Evolutionary conservation across 2,888 invertebrate species (phyloP), one percentile per base, ranked within the genome.

Genomic region (Ectemnius cavifrons): DNA sequence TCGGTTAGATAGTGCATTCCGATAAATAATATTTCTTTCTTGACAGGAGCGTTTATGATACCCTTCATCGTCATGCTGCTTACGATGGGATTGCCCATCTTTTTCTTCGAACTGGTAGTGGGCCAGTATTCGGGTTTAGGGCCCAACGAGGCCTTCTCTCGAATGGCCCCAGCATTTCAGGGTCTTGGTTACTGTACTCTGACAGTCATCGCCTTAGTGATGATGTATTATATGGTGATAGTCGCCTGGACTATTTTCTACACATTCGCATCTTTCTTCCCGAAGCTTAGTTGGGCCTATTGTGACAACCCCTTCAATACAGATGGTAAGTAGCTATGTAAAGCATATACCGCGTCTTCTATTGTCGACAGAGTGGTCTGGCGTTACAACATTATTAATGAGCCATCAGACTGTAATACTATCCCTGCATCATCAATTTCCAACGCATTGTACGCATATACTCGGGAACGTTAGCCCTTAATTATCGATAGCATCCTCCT

Each of bases 91-190:
- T 92, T 96, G 73, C 96, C 96, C 1, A 93, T 97, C 83, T 96
- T 97, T 89, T 95, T 94, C 86, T 91, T 97, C 89, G 97, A 97
- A 88, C 91, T 96, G 47, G 94, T 94, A 58, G 91, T 97, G 20
- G 97, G 97, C 1, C 97, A 97, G 88, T 97, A 94, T 88, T 93
- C 95, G 0, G 95, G 95, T 2, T 88, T 95, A 0, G 96, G 97
- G 0, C 96, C 97, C 0, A 90, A 94, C 57, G 91, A 93, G 80
- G 94, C 94, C 0, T 95, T 94, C 85, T 89, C 91, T 52, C 90
- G 93, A 2, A 93, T 95, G 84, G 93, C 94, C 0, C 95, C 95
- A 0, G 93, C 92, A 3, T 90, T 91, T 71, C 87, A 89, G 56
- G 91, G 91, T 71, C 90, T 95, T 1, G 95, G 95, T 0, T 94